Conservation (phyloP, 2,888 invertebrate species). For the Archips xylosteana region DNA sequence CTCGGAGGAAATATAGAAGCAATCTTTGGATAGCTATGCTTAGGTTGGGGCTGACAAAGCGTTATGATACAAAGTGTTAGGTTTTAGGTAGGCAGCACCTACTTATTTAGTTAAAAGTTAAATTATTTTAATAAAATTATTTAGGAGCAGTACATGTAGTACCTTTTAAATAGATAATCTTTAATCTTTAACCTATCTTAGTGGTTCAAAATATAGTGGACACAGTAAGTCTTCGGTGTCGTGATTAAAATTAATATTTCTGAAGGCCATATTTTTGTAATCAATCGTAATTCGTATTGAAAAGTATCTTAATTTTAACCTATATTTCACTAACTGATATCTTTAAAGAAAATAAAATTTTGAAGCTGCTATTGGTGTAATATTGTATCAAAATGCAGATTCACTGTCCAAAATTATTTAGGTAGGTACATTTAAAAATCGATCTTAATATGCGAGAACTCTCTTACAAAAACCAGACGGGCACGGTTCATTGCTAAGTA, state of each 20-base stretch:
- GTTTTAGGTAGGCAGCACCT: not conserved
- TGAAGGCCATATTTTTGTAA: no score
- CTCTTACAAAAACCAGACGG: not conserved
- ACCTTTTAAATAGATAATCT: no score
- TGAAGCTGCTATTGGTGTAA: no score
- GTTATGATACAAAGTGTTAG: constrained; percentile 24
- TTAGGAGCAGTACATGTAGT: not conserved
- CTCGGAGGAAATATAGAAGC: constrained; percentile 78
- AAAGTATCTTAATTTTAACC: no score
- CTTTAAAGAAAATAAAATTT: not conserved
- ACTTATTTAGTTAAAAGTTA: not conserved
- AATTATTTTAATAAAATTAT: not conserved
- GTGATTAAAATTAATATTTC: no score
- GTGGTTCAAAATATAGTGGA: no score
- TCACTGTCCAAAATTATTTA: not conserved
- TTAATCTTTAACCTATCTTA: no score
- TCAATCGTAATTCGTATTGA: no score
- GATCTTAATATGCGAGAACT: not conserved
- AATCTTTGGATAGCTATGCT: constrained; percentile 68
- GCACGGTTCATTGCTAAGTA: not conserved
- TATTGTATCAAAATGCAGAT: not conserved
- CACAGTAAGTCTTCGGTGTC: no score
- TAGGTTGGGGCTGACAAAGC: constrained; percentile 42
- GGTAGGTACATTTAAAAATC: not conserved
- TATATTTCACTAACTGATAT: no score